phyloP scores from a whole-genome alignment of 2,888 invertebrate genomes.

The Azorinus chamasolen region DNA sequence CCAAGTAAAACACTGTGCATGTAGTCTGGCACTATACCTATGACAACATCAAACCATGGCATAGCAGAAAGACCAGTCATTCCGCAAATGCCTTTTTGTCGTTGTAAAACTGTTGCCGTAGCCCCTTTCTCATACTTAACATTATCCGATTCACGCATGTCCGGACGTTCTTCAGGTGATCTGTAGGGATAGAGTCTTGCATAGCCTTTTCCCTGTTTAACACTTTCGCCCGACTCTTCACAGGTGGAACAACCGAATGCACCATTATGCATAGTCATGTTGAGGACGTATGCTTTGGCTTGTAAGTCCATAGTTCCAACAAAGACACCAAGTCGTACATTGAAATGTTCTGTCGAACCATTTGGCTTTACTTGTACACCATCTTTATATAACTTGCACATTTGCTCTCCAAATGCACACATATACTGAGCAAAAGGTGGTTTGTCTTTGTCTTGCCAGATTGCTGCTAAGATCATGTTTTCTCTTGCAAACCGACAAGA shows the following conservation, averaged over 20 bases:
- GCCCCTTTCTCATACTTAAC: slow-evolving; percentile 5
- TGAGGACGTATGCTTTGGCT: slow-evolving; percentile 22
- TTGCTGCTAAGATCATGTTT: slow-evolving; percentile 23
- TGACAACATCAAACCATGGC: slow-evolving; percentile 31
- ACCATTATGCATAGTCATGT: slow-evolving; percentile 45
- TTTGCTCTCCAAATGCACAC: slow-evolving; percentile 8
- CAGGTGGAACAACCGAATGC: slow-evolving; percentile 37
- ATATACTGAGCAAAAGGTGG: slow-evolving; percentile 31
- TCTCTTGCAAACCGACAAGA: slow-evolving; percentile 20
- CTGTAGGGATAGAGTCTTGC: slow-evolving; percentile 24
- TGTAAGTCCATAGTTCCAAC: slow-evolving; percentile 5
- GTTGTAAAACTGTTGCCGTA: slow-evolving; percentile 26
- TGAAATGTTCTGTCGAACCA: slow-evolving; percentile 2
- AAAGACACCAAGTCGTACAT: slow-evolving; percentile 2
- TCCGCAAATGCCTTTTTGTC: slow-evolving; percentile 35
- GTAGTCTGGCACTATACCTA: slow-evolving; percentile 35
- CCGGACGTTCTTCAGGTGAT: slow-evolving; percentile 5
- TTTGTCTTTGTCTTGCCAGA: slow-evolving; percentile 24
- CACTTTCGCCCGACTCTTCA: slow-evolving; percentile 33
- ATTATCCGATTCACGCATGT: slow-evolving; percentile 22
- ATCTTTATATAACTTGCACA: slow-evolving; percentile 5
- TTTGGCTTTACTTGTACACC: slow-evolving; percentile 6
- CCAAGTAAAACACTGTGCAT: slow-evolving; percentile 45
- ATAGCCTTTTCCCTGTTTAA: slow-evolving; percentile 28
- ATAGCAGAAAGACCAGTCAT: slow-evolving; percentile 20